These are phyloP conservation scores for Noctua fimbriata DNA, from an alignment of 2,888 invertebrate species.

Conservation along the genomic window DNA sequence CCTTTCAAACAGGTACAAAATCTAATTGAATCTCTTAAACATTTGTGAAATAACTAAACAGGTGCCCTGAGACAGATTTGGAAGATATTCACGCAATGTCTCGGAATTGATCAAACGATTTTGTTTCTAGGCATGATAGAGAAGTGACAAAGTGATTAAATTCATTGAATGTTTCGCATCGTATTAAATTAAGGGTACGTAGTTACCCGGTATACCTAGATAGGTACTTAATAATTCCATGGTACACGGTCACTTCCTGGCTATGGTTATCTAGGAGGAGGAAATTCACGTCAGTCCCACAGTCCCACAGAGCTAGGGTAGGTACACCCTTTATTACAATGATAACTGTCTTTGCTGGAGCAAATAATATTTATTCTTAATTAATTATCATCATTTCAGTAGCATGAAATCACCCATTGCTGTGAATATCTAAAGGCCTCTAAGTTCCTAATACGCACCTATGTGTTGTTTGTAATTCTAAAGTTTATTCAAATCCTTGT, in stretches of 20 bases:
- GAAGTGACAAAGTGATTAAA: constrained; percentile 29
- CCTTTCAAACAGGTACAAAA: constrained; percentile 7
- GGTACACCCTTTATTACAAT: background rate
- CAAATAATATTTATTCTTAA: background rate
- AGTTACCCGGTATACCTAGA: background rate
- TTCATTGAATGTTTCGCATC: constrained; percentile 32
- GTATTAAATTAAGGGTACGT: background rate
- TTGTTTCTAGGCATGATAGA: constrained; percentile 29
- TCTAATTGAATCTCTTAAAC: constrained; percentile 32
- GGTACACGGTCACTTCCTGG: background rate
- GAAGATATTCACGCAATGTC: constrained; percentile 11
- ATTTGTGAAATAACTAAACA: constrained; percentile 30
- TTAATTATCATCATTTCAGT: background rate
- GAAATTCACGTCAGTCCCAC: background rate
- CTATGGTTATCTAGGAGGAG: background rate
- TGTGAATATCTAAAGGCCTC: background rate
- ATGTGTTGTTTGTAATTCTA: background rate
- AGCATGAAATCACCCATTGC: background rate
- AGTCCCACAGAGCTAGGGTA: background rate
- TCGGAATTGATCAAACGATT: constrained; percentile 46
- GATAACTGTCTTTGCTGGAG: background rate
- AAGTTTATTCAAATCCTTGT: background rate
- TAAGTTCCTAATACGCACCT: background rate
- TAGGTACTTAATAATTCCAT: constrained; percentile 3
- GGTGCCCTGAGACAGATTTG: constrained; percentile 2